Evolutionary conservation across 1,140 invertebrate genomes (phyloP).

Genomic region (Drosophila insularis): DNA sequence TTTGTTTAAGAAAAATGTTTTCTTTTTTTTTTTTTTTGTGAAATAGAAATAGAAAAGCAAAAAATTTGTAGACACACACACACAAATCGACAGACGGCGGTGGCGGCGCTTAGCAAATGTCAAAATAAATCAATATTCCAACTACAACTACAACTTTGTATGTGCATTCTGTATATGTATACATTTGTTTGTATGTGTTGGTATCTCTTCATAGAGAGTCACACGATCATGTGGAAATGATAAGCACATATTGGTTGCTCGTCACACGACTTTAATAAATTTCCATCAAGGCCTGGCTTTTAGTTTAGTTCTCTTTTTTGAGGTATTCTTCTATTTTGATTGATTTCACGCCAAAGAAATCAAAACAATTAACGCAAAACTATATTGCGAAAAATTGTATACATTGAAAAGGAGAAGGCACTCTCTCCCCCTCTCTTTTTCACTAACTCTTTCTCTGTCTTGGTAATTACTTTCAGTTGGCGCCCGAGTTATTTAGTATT

Average conservation of each 20-base stretch:
- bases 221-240: conserved; percentile 76
- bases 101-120: conserved; percentile 32
- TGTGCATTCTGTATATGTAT: neutral
- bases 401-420: neutral
- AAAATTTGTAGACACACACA: neutral
- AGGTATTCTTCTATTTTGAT: conserved; percentile 48
- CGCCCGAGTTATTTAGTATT: conserved; percentile 7
- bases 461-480: conserved; percentile 50
- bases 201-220: conserved; percentile 12
- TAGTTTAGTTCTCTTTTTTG: neutral
- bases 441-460: no score
- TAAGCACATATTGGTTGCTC: conserved; percentile 52
- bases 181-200: neutral
- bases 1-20: conserved; percentile 14
- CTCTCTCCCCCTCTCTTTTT: no score
- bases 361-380: conserved; percentile 77
- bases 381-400: conserved; percentile 35
- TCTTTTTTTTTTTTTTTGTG: neutral
- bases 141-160: neutral
- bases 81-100: conserved; percentile 1
- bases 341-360: conserved; percentile 71
- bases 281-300: conserved; percentile 47
- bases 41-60: conserved; percentile 10
- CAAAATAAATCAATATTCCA: conserved; percentile 57
- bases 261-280: conserved; percentile 68